Conservation (phyloP, 2,797 vertebrate genomes). For the Acanthopagrus latus region DNA sequence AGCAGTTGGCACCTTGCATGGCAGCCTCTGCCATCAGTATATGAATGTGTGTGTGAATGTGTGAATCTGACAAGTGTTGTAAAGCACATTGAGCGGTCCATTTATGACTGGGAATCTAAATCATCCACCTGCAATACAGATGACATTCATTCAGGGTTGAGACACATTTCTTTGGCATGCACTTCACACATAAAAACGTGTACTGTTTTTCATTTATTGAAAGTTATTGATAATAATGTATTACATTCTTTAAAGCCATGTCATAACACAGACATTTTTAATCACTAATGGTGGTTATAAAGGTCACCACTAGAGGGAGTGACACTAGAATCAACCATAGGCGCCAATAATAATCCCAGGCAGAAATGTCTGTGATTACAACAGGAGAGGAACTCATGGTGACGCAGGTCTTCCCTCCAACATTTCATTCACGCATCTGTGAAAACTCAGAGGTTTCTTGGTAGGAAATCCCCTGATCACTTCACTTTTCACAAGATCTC, state of each 20-base stretch:
- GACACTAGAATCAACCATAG: not conserved
- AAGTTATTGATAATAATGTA: not conserved
- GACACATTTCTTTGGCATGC: not conserved
- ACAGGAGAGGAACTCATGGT: not conserved
- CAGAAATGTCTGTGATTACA: not conserved
- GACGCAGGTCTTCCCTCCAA: not conserved
- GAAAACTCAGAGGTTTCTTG: not conserved
- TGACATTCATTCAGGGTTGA: not conserved
- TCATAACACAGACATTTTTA: too few species aligned
- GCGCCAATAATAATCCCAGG: not conserved
- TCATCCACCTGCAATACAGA: not conserved
- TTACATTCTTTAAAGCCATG: not conserved
- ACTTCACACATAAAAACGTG: not conserved
- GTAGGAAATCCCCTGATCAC: not conserved
- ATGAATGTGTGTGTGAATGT: too few species aligned
- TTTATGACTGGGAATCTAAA: not conserved
- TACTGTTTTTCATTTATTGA: not conserved
- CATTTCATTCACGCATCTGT: conserved; percentile 11
- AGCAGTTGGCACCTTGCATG: too few species aligned
- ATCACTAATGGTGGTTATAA: too few species aligned
- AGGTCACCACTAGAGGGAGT: conserved; percentile 13
- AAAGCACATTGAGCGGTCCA: too few species aligned
- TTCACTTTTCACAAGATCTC: rapidly evolving
- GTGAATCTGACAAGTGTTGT: too few species aligned
- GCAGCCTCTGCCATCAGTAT: too few species aligned